Evolutionary conservation across 2,888 invertebrate species (phyloP).

Genomic region (Celastrina argiolus): DNA sequence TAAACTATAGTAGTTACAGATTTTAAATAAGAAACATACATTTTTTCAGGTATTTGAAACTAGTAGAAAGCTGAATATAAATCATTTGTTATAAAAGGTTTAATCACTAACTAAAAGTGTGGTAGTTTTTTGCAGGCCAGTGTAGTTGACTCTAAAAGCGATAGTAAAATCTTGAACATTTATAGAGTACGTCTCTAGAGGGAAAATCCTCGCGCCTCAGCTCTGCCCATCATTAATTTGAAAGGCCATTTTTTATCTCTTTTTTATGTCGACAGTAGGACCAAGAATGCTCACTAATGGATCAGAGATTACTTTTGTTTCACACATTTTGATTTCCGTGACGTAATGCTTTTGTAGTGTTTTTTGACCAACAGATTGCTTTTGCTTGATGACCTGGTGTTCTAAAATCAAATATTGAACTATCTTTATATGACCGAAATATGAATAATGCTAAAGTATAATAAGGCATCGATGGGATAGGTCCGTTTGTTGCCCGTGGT

Average conservation of each 20-base stretch:
- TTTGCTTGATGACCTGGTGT: background rate
- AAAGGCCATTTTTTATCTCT: constrained; percentile 33
- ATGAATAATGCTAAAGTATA: too few relatives aligned
- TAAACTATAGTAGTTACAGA: too few relatives aligned
- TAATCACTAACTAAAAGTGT: too few relatives aligned
- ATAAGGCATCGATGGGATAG: too few relatives aligned
- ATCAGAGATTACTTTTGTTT: constrained; percentile 21
- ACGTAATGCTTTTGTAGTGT: constrained; percentile 15
- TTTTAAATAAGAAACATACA: too few relatives aligned
- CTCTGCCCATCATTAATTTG: constrained; percentile 50
- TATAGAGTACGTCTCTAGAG: constrained; percentile 31
- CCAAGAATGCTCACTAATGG: constrained; percentile 22
- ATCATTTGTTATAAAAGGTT: too few relatives aligned
- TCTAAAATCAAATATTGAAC: background rate
- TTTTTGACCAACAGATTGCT: background rate
- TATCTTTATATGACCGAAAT: too few relatives aligned
- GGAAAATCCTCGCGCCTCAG: constrained; percentile 32
- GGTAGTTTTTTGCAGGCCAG: too few relatives aligned
- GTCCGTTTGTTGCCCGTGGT: too few relatives aligned
- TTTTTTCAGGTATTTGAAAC: too few relatives aligned
- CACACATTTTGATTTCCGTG: constrained; percentile 9
- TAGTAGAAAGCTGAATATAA: too few relatives aligned
- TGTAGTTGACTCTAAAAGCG: background rate
- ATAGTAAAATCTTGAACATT: constrained; percentile 4
- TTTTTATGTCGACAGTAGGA: constrained; percentile 23